Evolutionary conservation across 1,140 invertebrate genomes (phyloP), one percentile per base, ranked within the genome.

Genomic region (Vollenhovia emeryi): DNA sequence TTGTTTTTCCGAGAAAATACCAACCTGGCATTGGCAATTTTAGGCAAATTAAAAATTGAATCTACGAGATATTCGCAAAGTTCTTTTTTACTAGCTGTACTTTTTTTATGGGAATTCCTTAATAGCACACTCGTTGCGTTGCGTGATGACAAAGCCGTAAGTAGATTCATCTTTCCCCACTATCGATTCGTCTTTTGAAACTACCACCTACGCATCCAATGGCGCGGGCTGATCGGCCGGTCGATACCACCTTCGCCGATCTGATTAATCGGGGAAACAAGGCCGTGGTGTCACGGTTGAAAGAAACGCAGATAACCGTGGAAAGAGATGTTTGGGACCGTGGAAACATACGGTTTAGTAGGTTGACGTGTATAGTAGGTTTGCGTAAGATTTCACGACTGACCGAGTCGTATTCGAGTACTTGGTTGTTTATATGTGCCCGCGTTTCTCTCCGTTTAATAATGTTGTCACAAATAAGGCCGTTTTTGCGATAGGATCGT

Each of bases 301-400:
- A 57, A 73, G 66, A 73, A 73, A 33, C 50, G 33, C 33, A 24
- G 57, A 73, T 59, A 59, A 73, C 18, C 24, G 24, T 71, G 24
- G 64, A 73, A 71, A 82, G 24, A 82, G 64, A 82, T 79, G 78
- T 43, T 69, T 71, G 21, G 48, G 30, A 21, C 33, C 64, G 50
- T 57, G 64, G 24, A 73, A 82, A 82, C 24, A 21, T 71, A 69
- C 27, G 13, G 33, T 71, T 82, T 82, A 71, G 18, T 43, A 73
- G 36, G 24, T 59, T 73, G 36, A 82, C 66, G 33, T 21, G n/a
- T 18, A n/a, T n/a, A 9, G 7, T 43, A 7, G 15, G n/a, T 57
- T 82, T 82, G 36, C 78, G 50, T 27, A 82, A 82, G 50, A 82
- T 82, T 82, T 82, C n/a, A 82, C 66, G 64, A 57, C 6, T 45